These are phyloP conservation scores for Tauraco erythrolophus DNA, from an alignment of 2,113 vertebrate genomes.

Conservation along the genomic window DNA sequence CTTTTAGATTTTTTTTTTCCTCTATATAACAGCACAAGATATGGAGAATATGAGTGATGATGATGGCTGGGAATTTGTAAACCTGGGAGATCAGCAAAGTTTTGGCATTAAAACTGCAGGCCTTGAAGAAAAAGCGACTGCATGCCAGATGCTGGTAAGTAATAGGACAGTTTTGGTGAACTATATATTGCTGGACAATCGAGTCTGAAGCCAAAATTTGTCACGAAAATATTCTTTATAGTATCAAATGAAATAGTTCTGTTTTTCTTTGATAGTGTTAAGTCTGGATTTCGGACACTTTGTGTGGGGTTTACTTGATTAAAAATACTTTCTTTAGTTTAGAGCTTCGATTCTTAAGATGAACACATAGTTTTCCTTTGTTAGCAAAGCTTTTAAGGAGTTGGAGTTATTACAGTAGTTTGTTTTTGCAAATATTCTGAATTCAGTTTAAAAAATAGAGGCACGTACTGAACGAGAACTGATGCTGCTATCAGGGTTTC, in stretches of 20 bases:
- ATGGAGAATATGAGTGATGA: conserved; percentile 99
- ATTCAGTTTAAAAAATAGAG: neutral
- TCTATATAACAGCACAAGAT: conserved; percentile 86
- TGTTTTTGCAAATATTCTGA: neutral
- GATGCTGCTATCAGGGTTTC: neutral
- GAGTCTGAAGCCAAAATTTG: neutral
- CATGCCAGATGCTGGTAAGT: conserved; percentile 98
- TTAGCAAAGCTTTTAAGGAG: neutral
- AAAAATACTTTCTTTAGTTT: neutral
- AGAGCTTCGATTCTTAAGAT: neutral
- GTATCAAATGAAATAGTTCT: neutral
- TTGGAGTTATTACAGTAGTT: neutral
- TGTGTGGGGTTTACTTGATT: neutral
- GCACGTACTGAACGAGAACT: neutral
- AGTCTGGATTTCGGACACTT: neutral
- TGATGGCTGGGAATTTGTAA: conserved; percentile 99
- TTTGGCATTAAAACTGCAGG: conserved; percentile 99
- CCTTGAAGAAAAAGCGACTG: conserved; percentile 97
- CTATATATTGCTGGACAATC: neutral
- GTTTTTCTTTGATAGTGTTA: neutral
- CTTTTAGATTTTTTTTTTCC: neutral
- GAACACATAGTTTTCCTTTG: neutral
- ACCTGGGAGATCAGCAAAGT: conserved; percentile 97
- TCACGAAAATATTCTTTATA: neutral
- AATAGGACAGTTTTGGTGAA: neutral